A percentile compares a stretch with the other conserved stretches of the same genome.
Evolutionary conservation across 2,113 vertebrate species (phyloP).

Genomic region (Bombycilla garrulus): DNA sequence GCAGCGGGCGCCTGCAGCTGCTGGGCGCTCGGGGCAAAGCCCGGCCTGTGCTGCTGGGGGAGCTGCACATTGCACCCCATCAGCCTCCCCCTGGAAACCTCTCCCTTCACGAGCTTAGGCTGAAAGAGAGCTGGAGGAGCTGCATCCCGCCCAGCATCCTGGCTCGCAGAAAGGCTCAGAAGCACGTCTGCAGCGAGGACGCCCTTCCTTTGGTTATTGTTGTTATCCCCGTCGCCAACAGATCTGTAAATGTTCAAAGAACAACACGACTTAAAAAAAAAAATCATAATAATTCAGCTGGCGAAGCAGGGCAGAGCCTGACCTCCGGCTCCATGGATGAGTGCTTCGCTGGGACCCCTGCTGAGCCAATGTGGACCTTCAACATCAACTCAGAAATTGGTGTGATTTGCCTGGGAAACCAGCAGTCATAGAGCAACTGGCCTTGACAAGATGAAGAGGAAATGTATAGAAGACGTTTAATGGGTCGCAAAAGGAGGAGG

Average conservation of each 20-base stretch:
- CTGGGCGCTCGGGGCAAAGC: not conserved
- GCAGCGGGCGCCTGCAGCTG: not conserved
- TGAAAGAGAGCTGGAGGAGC: not conserved
- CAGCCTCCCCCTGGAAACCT: not conserved
- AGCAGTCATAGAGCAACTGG: constrained; percentile 67
- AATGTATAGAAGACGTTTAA: constrained; percentile 62
- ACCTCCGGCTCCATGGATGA: constrained; percentile 80
- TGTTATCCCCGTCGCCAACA: not conserved
- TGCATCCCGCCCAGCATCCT: not conserved
- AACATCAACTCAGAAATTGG: constrained; percentile 86
- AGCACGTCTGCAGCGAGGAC: not conserved
- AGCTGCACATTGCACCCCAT: fast-evolving
- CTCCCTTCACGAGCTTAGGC: not conserved
- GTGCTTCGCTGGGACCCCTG: constrained; percentile 77
- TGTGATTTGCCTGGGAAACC: constrained; percentile 88
- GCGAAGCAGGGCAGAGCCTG: constrained; percentile 66
- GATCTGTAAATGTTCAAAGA: constrained; percentile 55
- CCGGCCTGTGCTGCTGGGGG: not conserved
- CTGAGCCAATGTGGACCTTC: constrained; percentile 85
- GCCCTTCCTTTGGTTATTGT: constrained; percentile 12
- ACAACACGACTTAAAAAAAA: constrained; percentile 12
- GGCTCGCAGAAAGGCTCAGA: not conserved
- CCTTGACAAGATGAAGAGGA: constrained; percentile 69
- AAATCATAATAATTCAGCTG: constrained; percentile 43
- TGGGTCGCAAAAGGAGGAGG: constrained; percentile 46